Percentiles rank a stretch among this genome's conserved stretches.
These are phyloP conservation scores for Nannoperca obscura DNA, from an alignment of 2,797 vertebrate genomes.

Conservation along the genomic window DNA sequence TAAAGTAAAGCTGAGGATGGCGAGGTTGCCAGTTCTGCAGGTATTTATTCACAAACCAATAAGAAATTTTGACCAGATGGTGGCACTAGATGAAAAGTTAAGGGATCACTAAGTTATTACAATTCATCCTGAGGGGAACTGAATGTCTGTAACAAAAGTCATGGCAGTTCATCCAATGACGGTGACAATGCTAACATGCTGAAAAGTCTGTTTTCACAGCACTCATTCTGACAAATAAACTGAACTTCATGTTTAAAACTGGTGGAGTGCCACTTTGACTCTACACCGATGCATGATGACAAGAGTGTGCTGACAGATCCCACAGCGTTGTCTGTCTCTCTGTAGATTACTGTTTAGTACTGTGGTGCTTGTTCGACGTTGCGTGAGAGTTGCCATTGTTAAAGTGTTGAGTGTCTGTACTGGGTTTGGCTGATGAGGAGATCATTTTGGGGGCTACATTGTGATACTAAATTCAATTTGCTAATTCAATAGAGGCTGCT, in stretches of 20 bases:
- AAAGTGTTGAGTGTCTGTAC: background rate
- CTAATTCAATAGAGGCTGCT: conserved; percentile 22
- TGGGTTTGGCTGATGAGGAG: background rate
- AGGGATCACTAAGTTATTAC: no score
- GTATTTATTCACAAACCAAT: no score
- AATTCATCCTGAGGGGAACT: no score
- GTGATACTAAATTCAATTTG: background rate
- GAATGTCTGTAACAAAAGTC: background rate
- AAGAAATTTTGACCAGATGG: no score
- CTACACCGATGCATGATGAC: background rate
- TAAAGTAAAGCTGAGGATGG: background rate
- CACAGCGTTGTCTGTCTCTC: background rate
- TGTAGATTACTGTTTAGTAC: background rate
- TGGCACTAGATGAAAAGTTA: no score
- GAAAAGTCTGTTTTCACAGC: background rate
- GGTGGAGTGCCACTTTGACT: background rate
- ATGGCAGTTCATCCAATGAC: background rate
- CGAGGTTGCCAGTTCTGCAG: no score
- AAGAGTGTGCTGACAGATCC: background rate
- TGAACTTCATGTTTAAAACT: background rate
- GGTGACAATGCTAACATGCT: background rate
- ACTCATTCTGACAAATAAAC: background rate
- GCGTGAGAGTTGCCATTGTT: background rate
- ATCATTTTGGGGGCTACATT: background rate
- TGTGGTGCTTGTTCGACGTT: conserved; percentile 5